A percentile compares a stretch with the other conserved stretches of the same genome.
phyloP scores from a whole-genome alignment of 2,113 vertebrate genomes.

The Lepisosteus oculatus region DNA sequence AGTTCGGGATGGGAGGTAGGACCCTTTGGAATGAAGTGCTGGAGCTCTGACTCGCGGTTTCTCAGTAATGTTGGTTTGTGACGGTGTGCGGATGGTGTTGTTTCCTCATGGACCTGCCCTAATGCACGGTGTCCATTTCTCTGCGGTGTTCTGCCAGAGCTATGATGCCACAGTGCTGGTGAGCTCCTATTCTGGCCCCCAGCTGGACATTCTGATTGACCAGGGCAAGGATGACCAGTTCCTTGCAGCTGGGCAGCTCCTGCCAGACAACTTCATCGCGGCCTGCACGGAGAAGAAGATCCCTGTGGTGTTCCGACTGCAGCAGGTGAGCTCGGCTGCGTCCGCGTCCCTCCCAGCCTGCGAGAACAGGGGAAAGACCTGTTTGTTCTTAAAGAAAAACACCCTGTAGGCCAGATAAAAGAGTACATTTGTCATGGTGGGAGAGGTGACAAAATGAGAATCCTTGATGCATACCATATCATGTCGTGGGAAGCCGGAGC shows the following conservation, averaged over 20 bases:
- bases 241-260: conserved; percentile 81
- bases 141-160: conserved; percentile 52
- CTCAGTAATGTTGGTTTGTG: no score
- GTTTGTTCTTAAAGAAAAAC: no score
- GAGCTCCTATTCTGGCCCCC: conserved; percentile 72
- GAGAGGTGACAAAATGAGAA: no score
- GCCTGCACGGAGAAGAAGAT: conserved; percentile 87
- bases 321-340: conserved; percentile 72
- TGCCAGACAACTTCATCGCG: conserved; percentile 90
- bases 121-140: neutral
- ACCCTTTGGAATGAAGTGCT: neutral
- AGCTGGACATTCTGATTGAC: conserved; percentile 89
- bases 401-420: no score
- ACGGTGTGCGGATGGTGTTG: no score
- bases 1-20: conserved; percentile 86
- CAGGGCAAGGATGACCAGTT: conserved; percentile 95
- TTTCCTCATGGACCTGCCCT: no score
- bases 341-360: no score
- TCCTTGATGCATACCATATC: no score
- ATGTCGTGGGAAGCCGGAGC: no score
- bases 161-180: conserved; percentile 86
- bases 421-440: no score
- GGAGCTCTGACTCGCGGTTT: no score
- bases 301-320: conserved; percentile 86
- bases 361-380: no score